Evolutionary conservation across 2,888 invertebrate species (phyloP).

Genomic region (Sarcophaga carnaria): DNA sequence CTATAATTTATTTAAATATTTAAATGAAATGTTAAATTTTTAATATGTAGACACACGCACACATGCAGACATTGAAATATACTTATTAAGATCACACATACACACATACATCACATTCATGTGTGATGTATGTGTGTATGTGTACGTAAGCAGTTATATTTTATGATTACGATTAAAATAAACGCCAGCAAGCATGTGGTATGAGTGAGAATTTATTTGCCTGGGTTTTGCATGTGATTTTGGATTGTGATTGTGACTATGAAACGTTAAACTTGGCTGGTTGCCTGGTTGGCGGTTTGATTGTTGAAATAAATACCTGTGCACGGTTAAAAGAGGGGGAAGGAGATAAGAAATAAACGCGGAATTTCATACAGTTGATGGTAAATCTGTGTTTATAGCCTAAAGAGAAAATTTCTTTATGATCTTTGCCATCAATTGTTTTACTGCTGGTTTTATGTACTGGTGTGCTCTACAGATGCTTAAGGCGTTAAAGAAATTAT

Average conservation of each 20-base stretch:
- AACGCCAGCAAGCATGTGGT: background rate
- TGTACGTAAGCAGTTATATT: background rate
- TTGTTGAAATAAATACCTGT: background rate
- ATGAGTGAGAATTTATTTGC: background rate
- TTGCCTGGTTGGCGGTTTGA: background rate
- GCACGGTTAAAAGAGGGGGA: background rate
- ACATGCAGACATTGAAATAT: background rate
- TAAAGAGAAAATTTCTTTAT: no score
- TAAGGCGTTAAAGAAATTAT: no score
- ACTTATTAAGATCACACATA: background rate
- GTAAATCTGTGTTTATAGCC: conserved; percentile 3
- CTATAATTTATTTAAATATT: conserved; percentile 50
- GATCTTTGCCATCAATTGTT: no score
- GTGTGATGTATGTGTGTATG: no score
- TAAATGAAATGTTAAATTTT: conserved; percentile 42
- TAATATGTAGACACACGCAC: background rate
- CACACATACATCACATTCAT: background rate
- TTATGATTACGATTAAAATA: conserved; percentile 20
- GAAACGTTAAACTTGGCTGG: conserved; percentile 21
- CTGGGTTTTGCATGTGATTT: background rate
- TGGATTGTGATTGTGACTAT: background rate
- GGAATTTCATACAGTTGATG: background rate
- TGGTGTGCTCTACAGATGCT: no score
- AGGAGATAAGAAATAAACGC: background rate
- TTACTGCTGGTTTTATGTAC: no score